These are phyloP conservation scores for Drosophila nikananu DNA, from an alignment of 1,140 invertebrate genomes.

Conservation along the genomic window DNA sequence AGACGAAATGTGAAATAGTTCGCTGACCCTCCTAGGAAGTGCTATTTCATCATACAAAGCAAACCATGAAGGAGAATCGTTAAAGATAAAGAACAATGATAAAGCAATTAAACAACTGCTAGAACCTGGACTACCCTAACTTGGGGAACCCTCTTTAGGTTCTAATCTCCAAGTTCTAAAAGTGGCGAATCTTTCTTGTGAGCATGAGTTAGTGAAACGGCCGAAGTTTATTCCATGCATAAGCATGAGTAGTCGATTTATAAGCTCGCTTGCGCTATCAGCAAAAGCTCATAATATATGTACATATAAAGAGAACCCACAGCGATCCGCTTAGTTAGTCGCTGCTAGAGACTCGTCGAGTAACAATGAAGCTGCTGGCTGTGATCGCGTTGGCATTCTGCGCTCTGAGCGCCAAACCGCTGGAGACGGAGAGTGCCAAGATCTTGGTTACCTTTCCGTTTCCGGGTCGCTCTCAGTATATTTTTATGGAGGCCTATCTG, in stretches of 20 bases:
- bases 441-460: conserved; percentile 85
- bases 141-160: not conserved
- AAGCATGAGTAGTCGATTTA: conserved; percentile 34
- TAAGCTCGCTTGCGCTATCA: conserved; percentile 28
- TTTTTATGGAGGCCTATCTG: conserved; percentile 86
- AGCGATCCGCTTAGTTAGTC: conserved; percentile 7
- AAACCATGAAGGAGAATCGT: not conserved
- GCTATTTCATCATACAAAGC: conserved; percentile 4
- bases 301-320: not conserved
- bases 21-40: not conserved
- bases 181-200: not conserved
- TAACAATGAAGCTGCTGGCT: conserved; percentile 35
- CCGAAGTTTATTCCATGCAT: too few species aligned
- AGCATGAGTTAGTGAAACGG: too few species aligned
- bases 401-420: conserved; percentile 22
- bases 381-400: conserved; percentile 24
- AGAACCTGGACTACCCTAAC: conserved; percentile 15
- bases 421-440: conserved; percentile 49
- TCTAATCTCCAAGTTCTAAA: not conserved
- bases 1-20: conserved; percentile 1
- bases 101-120: not conserved
- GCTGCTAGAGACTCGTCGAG: conserved; percentile 10
- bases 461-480: conserved; percentile 87
- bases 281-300: conserved; percentile 21
- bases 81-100: conserved; percentile 20